These are phyloP conservation scores for Drosophila lutescens DNA, from an alignment of 2,888 invertebrate species.

Conservation along the genomic window DNA sequence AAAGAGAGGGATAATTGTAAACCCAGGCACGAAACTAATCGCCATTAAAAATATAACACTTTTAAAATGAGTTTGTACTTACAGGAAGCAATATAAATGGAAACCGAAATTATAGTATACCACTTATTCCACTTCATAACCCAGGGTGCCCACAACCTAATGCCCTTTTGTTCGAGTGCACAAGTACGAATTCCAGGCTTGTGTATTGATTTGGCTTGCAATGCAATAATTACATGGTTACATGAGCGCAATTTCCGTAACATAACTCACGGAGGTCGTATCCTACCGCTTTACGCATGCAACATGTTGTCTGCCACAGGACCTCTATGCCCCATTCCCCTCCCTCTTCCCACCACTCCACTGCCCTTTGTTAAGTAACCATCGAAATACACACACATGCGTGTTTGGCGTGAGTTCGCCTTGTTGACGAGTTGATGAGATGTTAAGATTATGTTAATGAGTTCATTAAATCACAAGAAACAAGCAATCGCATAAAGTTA, in stretches of 20 bases:
- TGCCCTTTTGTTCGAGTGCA: background rate
- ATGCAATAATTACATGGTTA: conserved; percentile 72
- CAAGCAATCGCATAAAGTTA: conserved; percentile 44
- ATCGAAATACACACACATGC: conserved; percentile 22
- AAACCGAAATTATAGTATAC: background rate
- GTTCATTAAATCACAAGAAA: conserved; percentile 72
- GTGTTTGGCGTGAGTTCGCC: conserved; percentile 45
- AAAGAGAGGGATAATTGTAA: no score
- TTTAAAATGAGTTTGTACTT: no score
- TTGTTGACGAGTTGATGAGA: conserved; percentile 70
- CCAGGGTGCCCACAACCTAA: background rate
- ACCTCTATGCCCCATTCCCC: background rate
- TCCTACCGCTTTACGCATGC: conserved; percentile 44
- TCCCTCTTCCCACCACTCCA: background rate
- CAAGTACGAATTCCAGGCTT: conserved; percentile 4
- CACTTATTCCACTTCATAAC: background rate
- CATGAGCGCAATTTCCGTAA: conserved; percentile 67
- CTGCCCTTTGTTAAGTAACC: conserved; percentile 8
- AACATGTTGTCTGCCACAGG: conserved; percentile 60
- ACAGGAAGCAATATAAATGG: background rate
- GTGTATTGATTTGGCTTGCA: conserved; percentile 69
- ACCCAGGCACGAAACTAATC: no score
- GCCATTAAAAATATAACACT: no score
- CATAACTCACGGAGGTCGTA: conserved; percentile 54
- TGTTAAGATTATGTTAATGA: conserved; percentile 77